phyloP scores from a whole-genome alignment of 2,888 invertebrate genomes.

The Nemapogon koenigi region DNA sequence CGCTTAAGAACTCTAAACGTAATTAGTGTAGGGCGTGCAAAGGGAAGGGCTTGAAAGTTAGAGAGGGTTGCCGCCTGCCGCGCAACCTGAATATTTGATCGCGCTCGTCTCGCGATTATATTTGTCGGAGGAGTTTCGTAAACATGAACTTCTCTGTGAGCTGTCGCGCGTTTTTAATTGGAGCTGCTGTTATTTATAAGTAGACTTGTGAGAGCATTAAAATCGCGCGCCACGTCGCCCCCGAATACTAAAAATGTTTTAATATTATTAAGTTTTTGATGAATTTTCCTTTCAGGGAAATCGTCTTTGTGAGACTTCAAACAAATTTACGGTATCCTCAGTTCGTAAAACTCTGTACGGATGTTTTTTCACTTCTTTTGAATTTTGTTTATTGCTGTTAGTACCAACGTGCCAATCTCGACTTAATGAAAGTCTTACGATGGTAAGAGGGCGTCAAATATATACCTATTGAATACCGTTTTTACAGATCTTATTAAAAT shows the following conservation, averaged over 20 bases:
- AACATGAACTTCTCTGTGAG: conserved; percentile 57
- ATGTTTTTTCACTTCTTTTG: conserved; percentile 27
- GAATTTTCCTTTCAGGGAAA: conserved; percentile 43
- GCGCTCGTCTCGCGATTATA: conserved; percentile 61
- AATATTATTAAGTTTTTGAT: conserved; percentile 48
- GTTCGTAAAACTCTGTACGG: conserved; percentile 24
- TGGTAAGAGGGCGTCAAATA: no score
- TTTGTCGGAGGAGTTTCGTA: conserved; percentile 61
- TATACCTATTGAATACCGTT: no score
- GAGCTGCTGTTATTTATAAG: conserved; percentile 52
- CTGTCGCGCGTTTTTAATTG: conserved; percentile 60
- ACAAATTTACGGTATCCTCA: conserved; percentile 34
- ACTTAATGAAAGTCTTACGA: conserved; percentile 9
- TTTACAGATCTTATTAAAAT: no score
- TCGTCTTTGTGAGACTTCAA: conserved; percentile 46
- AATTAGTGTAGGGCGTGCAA: conserved; percentile 71
- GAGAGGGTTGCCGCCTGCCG: conserved; percentile 65
- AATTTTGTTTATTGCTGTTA: conserved; percentile 23
- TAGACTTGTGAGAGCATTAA: conserved; percentile 60
- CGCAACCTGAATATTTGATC: conserved; percentile 62
- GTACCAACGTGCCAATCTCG: conserved; percentile 12
- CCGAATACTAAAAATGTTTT: conserved; percentile 45
- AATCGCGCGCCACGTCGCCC: conserved; percentile 51
- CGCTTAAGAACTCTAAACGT: conserved; percentile 74
- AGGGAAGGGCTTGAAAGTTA: conserved; percentile 68